Base-by-base conservation (phyloP, 2,888 invertebrate species). In the Epistrophe eligans region DNA sequence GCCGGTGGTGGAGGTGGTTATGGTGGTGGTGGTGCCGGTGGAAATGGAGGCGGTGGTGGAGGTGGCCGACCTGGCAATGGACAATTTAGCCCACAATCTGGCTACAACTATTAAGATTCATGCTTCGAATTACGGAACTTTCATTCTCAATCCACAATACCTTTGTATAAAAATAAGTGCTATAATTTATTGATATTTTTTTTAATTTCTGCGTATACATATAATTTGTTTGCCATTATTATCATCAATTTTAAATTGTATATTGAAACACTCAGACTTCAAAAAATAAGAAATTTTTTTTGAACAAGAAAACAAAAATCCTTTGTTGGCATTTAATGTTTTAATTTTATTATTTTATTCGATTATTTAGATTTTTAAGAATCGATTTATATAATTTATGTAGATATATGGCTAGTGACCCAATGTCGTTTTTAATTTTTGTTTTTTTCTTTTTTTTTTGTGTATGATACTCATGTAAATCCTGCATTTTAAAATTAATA, bases 71-170 rank as follows among this genome's bases (percentile, higher is more conserved):
- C 92, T 55, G 93, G 92, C 45, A 93, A 92, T 81, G 93, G 93
- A 50, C 92, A 92, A 71, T 93, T 93, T 72, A 93, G 91, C 89
- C 92, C 93, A 77, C 92, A 93, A 90, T 91, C 92, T 17, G 94
- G 94, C 81, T 94, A 94, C 90, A 93, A 92, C 89, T 94, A 94
- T 89, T 94, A 93, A 90, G 79, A 35, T 28, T 28, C 19, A 24
- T 24, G 62, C 74, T 35, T 19, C 19, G 62, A 38, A 55, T 13
- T 19, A 87, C 17, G 79, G 64, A 83, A 74, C 32, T 15, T 10
- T 40, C 77, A 19, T 57, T 64, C 74, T 79, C 45, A 74, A 66
- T 60, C 60, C 50, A 72, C 50, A 67, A 71, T 45, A 72, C 82
- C 79, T 66, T 87, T 83, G 87, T 87, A 87, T 67, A 71, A 67